Conservation (phyloP, 1,140 invertebrate species). For the Drosophila triauraria region DNA sequence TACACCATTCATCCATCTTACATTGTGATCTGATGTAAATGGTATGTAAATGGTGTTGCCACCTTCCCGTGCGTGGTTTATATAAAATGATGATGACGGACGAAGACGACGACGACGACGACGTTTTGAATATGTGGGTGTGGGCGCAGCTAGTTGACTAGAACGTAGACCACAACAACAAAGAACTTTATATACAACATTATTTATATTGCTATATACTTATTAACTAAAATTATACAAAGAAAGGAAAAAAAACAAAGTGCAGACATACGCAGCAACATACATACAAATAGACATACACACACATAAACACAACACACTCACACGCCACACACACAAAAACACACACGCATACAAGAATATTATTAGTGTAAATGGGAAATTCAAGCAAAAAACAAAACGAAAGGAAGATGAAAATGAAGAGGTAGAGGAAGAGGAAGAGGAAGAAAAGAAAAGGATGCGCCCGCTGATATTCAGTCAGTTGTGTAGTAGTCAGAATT, state of each 20-base stretch:
- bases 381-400: constrained; percentile 58
- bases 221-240: constrained; percentile 82
- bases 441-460: constrained; percentile 42
- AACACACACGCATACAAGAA: constrained; percentile 64
- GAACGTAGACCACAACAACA: constrained; percentile 79
- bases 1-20: constrained; percentile 43
- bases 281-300: constrained; percentile 36
- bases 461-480: constrained; percentile 62
- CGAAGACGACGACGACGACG: constrained; percentile 2
- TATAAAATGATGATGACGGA: constrained; percentile 26
- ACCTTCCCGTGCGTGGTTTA: constrained; percentile 40
- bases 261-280: constrained; percentile 47
- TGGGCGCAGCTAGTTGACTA: constrained; percentile 66
- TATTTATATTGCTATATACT: constrained; percentile 83
- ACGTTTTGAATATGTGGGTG: constrained; percentile 34
- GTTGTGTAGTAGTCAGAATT: constrained; percentile 71
- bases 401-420: constrained; percentile 19
- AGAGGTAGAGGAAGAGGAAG: neutral
- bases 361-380: constrained; percentile 80
- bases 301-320: constrained; percentile 38
- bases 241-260: constrained; percentile 60
- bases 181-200: constrained; percentile 82
- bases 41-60: constrained; percentile 52
- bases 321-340: constrained; percentile 47
- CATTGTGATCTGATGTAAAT: constrained; percentile 67